Evolutionary conservation across 2,113 vertebrate species (phyloP).

Genomic region (Kryptolebias marmoratus): DNA sequence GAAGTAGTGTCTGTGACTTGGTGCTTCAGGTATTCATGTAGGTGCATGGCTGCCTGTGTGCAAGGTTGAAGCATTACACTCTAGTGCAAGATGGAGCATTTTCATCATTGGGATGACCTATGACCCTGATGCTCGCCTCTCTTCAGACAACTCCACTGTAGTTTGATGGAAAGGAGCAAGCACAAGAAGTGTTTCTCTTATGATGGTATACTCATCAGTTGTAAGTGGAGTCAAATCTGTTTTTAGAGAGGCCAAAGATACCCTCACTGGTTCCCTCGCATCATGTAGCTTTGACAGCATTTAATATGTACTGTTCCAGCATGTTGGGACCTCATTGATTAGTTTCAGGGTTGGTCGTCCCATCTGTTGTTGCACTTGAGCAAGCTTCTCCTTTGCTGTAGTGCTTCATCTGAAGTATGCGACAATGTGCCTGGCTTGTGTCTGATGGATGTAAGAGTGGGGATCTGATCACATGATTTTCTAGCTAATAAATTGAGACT

Average conservation of each 20-base stretch:
- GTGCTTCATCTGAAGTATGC: constrained; percentile 14
- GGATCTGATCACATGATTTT: constrained; percentile 19
- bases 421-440: not conserved
- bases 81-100: not conserved
- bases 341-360: constrained; percentile 21
- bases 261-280: constrained; percentile 4
- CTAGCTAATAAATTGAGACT: not conserved
- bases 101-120: not conserved
- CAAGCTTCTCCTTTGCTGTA: constrained; percentile 19
- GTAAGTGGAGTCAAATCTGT: not conserved
- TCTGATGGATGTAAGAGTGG: not conserved
- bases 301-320: constrained; percentile 4
- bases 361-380: constrained; percentile 20
- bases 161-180: no score
- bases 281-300: constrained; percentile 1
- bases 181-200: no score
- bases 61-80: not conserved
- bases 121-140: not conserved
- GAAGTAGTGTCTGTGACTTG: not conserved
- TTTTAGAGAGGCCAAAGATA: constrained; percentile 8
- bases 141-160: not conserved
- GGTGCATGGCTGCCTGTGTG: not conserved
- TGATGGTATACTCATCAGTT: no score
- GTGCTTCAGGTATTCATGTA: not conserved
- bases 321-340: constrained; percentile 19